Evolutionary conservation across 2,888 invertebrate species (phyloP).

Genomic region (Coenonympha glycerion): DNA sequence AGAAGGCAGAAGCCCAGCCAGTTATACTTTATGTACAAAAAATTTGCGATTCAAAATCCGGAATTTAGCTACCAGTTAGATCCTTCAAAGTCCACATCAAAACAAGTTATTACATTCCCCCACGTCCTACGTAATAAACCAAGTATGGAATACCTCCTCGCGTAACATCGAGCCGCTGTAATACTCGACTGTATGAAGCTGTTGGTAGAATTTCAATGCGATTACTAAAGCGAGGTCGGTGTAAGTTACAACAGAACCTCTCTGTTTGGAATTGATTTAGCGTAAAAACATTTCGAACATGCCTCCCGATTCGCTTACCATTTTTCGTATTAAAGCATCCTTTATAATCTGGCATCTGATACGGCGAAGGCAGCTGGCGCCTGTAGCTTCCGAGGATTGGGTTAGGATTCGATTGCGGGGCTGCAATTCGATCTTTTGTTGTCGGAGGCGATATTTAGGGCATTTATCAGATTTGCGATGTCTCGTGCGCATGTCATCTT

Average conservation of each 20-base stretch:
- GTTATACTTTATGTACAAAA: too few species aligned
- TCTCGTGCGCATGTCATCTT: constrained; percentile 65
- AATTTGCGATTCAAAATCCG: neutral
- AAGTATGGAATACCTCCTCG: constrained; percentile 20
- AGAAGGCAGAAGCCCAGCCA: too few species aligned
- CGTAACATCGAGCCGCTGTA: constrained; percentile 23
- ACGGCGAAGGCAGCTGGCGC: constrained; percentile 66
- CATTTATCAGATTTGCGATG: constrained; percentile 58
- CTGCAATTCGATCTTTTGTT: constrained; percentile 68
- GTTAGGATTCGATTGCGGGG: constrained; percentile 49
- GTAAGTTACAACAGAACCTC: constrained; percentile 57
- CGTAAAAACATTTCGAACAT: constrained; percentile 63
- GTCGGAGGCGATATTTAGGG: constrained; percentile 61
- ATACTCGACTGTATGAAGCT: constrained; percentile 29
- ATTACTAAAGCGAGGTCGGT: constrained; percentile 51
- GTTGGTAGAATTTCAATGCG: constrained; percentile 48
- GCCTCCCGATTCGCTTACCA: constrained; percentile 51
- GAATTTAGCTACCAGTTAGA: neutral
- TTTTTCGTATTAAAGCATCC: constrained; percentile 63
- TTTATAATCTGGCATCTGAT: constrained; percentile 66
- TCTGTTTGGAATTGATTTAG: constrained; percentile 67
- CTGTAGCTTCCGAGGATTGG: constrained; percentile 67
- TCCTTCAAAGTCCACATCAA: constrained; percentile 23
- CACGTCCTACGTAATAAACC: constrained; percentile 21
- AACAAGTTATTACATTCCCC: constrained; percentile 13